phyloP scores from a whole-genome alignment of 2,888 invertebrate species.

The Eupelmus urozonus region DNA sequence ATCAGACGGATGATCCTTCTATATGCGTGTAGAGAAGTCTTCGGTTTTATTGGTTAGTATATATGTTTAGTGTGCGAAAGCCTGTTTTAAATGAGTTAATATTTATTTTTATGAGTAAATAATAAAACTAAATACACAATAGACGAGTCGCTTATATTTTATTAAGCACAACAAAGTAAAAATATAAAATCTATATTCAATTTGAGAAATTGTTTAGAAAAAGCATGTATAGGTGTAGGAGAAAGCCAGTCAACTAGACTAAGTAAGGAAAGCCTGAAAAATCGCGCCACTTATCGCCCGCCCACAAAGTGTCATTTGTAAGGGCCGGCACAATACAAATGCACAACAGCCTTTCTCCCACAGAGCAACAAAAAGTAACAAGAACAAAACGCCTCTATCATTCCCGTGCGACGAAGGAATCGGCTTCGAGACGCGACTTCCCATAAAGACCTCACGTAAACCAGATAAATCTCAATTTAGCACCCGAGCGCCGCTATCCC shows the following conservation, averaged over 20 bases:
- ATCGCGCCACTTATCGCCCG: conserved; percentile 15
- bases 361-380: background rate
- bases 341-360: too few species aligned
- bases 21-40: too few species aligned
- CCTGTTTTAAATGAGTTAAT: too few species aligned
- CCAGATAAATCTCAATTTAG: conserved; percentile 55
- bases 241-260: conserved; percentile 17
- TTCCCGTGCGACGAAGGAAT: background rate
- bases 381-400: background rate
- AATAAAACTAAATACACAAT: too few species aligned
- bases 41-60: too few species aligned
- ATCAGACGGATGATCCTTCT: too few species aligned
- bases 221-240: background rate
- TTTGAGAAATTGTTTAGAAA: background rate
- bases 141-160: too few species aligned
- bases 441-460: conserved; percentile 49
- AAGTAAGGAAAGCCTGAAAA: conserved; percentile 17
- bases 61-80: too few species aligned
- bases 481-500: too few species aligned
- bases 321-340: conserved; percentile 1
- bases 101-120: too few species aligned
- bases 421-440: conserved; percentile 51
- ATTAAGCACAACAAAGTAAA: too few species aligned
- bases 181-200: too few species aligned
- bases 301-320: conserved; percentile 2